Evolutionary conservation across 2,888 invertebrate genomes (phyloP).

Genomic region (Ophioninae sp.): DNA sequence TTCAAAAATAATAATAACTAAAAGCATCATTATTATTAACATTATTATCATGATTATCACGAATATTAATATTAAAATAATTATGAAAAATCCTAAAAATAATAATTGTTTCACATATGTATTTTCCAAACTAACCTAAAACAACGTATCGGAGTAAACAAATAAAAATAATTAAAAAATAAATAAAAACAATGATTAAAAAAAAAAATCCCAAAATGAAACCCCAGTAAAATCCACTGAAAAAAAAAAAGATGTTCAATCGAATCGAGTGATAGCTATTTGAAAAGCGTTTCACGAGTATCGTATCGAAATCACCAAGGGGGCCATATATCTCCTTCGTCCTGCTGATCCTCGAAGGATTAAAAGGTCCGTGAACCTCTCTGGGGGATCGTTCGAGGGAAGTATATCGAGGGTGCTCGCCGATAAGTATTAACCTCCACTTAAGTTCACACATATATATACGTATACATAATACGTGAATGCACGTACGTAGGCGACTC

Average conservation of each 20-base stretch:
- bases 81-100: no score
- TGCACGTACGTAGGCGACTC: not conserved
- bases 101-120: no score
- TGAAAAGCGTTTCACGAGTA: constrained; percentile 16
- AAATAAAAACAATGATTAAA: no score
- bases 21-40: no score
- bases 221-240: not conserved
- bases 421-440: constrained; percentile 48
- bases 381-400: constrained; percentile 41
- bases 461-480: not conserved
- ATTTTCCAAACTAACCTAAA: no score
- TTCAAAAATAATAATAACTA: no score
- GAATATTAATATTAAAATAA: no score
- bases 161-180: no score
- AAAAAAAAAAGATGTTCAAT: not conserved
- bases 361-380: constrained; percentile 21
- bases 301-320: not conserved
- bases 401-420: constrained; percentile 36
- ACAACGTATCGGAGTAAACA: no score
- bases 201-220: not conserved
- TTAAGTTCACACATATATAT: not conserved
- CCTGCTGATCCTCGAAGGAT: constrained; percentile 28
- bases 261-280: not conserved
- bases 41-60: no score
- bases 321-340: constrained; percentile 13